Evolutionary conservation across 2,797 vertebrate species (phyloP), one percentile per base, ranked within the genome.

Genomic region (Myripristis jacobus): DNA sequence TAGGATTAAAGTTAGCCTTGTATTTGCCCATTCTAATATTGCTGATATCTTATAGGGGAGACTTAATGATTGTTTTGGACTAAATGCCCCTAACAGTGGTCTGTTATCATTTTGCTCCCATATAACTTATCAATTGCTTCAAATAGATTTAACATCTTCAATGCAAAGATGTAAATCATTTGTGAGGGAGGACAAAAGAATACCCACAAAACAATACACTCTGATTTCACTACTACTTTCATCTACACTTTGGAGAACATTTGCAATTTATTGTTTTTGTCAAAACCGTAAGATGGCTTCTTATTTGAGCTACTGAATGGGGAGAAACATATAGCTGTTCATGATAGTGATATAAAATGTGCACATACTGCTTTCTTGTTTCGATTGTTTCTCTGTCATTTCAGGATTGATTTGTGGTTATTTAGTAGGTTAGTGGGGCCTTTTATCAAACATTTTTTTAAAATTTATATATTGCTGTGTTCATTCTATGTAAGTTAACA

Each of bases 221-320:
- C 92, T 93, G 92, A 74, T 94, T 92, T 92, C 91, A 94, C 91
- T 77, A 75, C 41, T 66, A 85, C 92, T 93, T 93, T 92, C 91
- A 94, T 93, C 88, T 88, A 66, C 87, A 75, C 88, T 91, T 86
- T 85, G 90, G 90, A 92, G 88, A 88, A 86, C 77, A 80, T 18
- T 63, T 69, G 70, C 75, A n/a, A n/a, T n/a, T n/a, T n/a, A 79
- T 80, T 87, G 51, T 75, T 83, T 34, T 57, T 63, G 27, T 80
- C 1, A 41, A 58, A 77, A 70, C 7, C 9, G 77, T 84, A 76
- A 88, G 79, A 85, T 1, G 88, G 86, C 91, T 90, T 93, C 77
- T 66, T 87, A 64, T 90, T 84, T 73, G 56, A 82, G 92, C 73
- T 88, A 85, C 87, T 90, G 89, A 92, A 92, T 85, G 90, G 83